Conservation (phyloP, 2,888 invertebrate genomes). For the Tricholauxania praeusta region DNA sequence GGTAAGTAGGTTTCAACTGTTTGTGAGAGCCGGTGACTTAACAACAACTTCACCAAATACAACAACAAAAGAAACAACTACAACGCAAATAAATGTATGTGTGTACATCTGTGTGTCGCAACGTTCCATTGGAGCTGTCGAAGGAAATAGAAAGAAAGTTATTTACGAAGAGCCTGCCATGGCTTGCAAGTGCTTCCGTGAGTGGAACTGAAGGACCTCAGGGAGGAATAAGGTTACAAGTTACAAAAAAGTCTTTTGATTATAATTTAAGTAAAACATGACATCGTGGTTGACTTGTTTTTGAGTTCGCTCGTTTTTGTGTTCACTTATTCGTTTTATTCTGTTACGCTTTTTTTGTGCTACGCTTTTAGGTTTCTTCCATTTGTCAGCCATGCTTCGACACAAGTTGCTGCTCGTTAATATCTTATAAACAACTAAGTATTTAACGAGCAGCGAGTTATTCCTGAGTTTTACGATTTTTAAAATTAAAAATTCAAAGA, state of each 20-base stretch:
- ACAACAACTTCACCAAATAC: not conserved
- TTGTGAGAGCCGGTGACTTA: slow-evolving; percentile 17
- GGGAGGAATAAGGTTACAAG: slow-evolving; percentile 39
- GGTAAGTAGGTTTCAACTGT: slow-evolving; percentile 16
- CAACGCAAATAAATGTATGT: not conserved
- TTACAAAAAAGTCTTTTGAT: slow-evolving; percentile 52
- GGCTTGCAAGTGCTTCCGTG: not conserved
- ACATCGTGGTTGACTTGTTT: slow-evolving; percentile 61
- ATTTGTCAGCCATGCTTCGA: not conserved
- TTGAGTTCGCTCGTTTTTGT: slow-evolving; percentile 22
- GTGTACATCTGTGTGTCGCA: not conserved
- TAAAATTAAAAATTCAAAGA: too few species aligned
- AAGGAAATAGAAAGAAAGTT: not conserved
- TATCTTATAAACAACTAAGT: slow-evolving; percentile 26
- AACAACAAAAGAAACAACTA: not conserved
- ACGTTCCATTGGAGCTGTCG: slow-evolving; percentile 21
- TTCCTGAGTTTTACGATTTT: not conserved
- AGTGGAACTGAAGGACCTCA: slow-evolving; percentile 24
- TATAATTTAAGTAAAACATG: slow-evolving; percentile 63
- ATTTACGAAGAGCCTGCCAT: not conserved
- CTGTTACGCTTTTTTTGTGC: not conserved
- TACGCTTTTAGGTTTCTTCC: not conserved
- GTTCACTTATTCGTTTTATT: not conserved
- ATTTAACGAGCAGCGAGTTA: slow-evolving; percentile 25
- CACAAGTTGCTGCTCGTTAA: slow-evolving; percentile 17